A percentile compares a stretch with the other conserved stretches of the same genome.
Conservation (phyloP, 1,140 invertebrate genomes). For the Gryon sp. region DNA sequence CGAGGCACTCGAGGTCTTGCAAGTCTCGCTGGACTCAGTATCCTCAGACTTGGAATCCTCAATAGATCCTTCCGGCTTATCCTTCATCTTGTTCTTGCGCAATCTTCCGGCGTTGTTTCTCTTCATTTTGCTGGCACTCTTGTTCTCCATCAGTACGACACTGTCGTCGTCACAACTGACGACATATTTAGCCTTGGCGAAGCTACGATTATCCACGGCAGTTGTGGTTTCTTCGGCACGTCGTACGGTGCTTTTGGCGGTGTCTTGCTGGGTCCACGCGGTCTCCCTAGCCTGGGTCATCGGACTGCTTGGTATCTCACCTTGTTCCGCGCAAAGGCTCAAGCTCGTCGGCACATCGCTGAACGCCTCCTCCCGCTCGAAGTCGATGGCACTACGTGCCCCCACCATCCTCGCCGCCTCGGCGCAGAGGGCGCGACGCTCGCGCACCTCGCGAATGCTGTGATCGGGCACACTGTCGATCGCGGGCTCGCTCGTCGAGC, state of each 20-base stretch:
- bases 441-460: conserved; percentile 73
- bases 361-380: conserved; percentile 71
- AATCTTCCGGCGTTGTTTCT: not conserved
- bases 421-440: conserved; percentile 70
- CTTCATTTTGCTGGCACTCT: conserved; percentile 16
- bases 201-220: too few relatives aligned
- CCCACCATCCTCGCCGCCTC: conserved; percentile 59
- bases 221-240: too few relatives aligned
- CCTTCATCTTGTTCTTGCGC: conserved; percentile 1
- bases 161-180: conserved; percentile 74
- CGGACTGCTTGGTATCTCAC: conserved; percentile 75
- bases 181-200: conserved; percentile 73
- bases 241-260: too few relatives aligned
- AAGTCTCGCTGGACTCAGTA: conserved; percentile 7
- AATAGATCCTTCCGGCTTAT: not conserved
- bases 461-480: conserved; percentile 75
- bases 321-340: conserved; percentile 74
- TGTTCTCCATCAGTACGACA: conserved; percentile 73
- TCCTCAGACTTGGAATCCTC: conserved; percentile 15
- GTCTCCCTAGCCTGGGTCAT: conserved; percentile 72
- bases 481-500: conserved; percentile 72
- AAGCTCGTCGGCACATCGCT: conserved; percentile 72
- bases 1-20: conserved; percentile 17
- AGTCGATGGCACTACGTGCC: conserved; percentile 67
- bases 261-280: conserved; percentile 51